Base-by-base conservation (phyloP, 2,888 invertebrate genomes). In the Biston stratarius region DNA sequence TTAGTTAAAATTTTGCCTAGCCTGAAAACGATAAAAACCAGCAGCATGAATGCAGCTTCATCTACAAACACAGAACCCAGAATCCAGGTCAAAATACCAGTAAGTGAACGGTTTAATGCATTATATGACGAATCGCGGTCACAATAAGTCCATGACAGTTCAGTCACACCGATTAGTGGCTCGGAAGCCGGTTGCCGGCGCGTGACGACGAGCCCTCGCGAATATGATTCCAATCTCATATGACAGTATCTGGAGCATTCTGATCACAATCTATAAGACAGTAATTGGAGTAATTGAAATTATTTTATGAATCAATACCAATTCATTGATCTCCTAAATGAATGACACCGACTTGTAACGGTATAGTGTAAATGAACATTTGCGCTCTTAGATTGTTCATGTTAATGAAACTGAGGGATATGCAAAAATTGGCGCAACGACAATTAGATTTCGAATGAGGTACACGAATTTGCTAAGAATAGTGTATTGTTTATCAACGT, bases 101-200 rank as follows among this genome's bases (percentile, higher is more conserved):
- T 77, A 76, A 78, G 61, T 57, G 64, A 68, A 79, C 77, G 71
- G 75, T 69, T 77, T 75, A 76, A 77, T 80, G 80, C 79, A 78
- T 78, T 77, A 75, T 74, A 80, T 84, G 80, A 83, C 81, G 81
- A 83, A 83, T 84, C 76, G 78, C 79, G 70, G 74, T 61, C 69
- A 52, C 47, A 73, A 60, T 42, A 77, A 78, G 79, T 79, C 77
- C 80, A 84, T 80, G 80, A 77, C 82, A 83, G 82, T 83, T 85
- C 82, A 83, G 77, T 81, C 80, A 83, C 82, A 79, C 80, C 78
- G 78, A 79, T 81, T 80, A 81, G 76, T 78, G 75, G 70, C 72
- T 76, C 59, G 67, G 64, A 65, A 61, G 72, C 72, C 68, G 71
- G 69, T 64, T 75, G 74, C 57, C 73, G 74, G 67, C 65, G 80